Base-by-base conservation (phyloP, 2,797 vertebrate genomes). In the Enteromius radiatus region DNA sequence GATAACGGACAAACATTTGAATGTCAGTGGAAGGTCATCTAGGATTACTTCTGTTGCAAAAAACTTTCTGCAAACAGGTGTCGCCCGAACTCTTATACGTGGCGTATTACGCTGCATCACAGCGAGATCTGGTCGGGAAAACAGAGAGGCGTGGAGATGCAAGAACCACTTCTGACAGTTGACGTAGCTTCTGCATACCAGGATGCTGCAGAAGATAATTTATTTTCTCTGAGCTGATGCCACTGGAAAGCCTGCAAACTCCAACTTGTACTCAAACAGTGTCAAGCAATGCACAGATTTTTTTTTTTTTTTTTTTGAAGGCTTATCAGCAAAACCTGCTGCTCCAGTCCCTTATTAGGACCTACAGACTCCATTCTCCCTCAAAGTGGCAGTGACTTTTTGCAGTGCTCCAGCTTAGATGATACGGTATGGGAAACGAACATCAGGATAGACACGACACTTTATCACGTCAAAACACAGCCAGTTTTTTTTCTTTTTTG, bases 251-350 rank as follows among this genome's bases (percentile, higher is more conserved):
- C 75, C 78, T 76, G 56, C 38, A 77, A 80, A 77, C 69, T 81
- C 45, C 59, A 74, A 28, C 59, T 68, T 28, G 6, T 15, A 17
- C 59, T 83, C 56, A 28, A 80, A 81, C n/a, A 26, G 56, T 49
- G n/a, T 81, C n/a, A 74, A 64, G 69, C 38, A 49, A n/a, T 31
- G 61, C 56, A 74, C 21, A 33, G 73, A 38, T 47, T 10, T 41
- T 38, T 38, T 38, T 5, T 0, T 6, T 38, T 43, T 43, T 43
- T 63, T 64, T 65, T 65, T 41, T 75, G 45, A 75, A 81, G 71
- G 80, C 49, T 82, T 76, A 76, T 83, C 74, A 77, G 73, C 47
- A 77, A 54, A 83, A 83, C 81, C 74, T 76, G 64, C 81, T 83
- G 73, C 63, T 74, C 15, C 73, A 41, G 71, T 65, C 73, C 3